A percentile compares a stretch with the other conserved stretches of the same genome.
Evolutionary conservation across 2,888 invertebrate species (phyloP).

Genomic region (Metopia argyrocephala): DNA sequence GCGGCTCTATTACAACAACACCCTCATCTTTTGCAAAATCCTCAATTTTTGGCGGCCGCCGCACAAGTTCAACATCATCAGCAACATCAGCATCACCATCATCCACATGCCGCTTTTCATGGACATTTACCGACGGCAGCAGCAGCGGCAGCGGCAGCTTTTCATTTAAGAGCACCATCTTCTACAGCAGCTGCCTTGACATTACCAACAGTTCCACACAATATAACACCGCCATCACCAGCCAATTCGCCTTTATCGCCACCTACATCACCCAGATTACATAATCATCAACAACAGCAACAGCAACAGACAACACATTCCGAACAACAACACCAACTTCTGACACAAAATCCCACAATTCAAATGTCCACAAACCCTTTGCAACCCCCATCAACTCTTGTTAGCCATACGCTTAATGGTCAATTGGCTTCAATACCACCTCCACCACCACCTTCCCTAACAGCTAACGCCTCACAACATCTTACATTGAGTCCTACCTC

Average conservation of each 20-base stretch:
- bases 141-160: constrained; percentile 67
- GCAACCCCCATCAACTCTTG: constrained; percentile 63
- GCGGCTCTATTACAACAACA: constrained; percentile 74
- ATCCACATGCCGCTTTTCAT: constrained; percentile 66
- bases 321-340: constrained; percentile 64
- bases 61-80: constrained; percentile 72
- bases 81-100: constrained; percentile 68
- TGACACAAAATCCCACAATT: constrained; percentile 58
- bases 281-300: constrained; percentile 39
- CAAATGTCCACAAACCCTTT: constrained; percentile 64
- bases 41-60: constrained; percentile 74
- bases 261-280: constrained; percentile 15
- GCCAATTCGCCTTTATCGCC: constrained; percentile 71
- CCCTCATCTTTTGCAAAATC: constrained; percentile 74
- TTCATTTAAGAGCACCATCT: constrained; percentile 70
- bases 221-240: constrained; percentile 72
- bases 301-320: constrained; percentile 51
- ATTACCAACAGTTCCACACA: constrained; percentile 26
- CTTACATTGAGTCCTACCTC: constrained; percentile 63
- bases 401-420: constrained; percentile 39
- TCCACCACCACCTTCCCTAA: constrained; percentile 10
- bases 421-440: constrained; percentile 47
- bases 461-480: constrained; percentile 40
- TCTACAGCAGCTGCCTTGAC: constrained; percentile 48
- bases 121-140: constrained; percentile 55